These are phyloP conservation scores for Chrysoperla carnea DNA, from an alignment of 1,140 invertebrate species.

Conservation along the genomic window DNA sequence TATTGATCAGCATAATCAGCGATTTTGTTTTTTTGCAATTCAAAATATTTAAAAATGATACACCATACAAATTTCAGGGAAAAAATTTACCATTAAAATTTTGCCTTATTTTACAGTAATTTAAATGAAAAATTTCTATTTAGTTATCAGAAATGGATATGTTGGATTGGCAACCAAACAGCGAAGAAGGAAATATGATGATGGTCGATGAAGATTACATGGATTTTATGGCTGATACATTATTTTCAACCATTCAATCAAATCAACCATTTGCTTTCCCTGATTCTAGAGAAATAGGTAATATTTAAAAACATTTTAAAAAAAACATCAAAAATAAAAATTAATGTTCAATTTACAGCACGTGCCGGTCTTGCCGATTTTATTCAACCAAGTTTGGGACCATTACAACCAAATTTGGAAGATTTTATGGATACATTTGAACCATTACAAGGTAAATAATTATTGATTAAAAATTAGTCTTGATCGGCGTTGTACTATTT, in stretches of 20 bases:
- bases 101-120: no score
- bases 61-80: no score
- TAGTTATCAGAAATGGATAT: constrained; percentile 66
- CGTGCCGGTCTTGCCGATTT: constrained; percentile 73
- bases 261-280: constrained; percentile 92
- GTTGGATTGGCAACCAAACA: constrained; percentile 49
- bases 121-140: constrained; percentile 3
- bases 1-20: no score
- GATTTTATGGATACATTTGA: constrained; percentile 89
- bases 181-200: constrained; percentile 47
- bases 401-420: constrained; percentile 90
- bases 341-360: constrained; percentile 23
- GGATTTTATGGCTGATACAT: constrained; percentile 76
- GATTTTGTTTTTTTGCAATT: no score
- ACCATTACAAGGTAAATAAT: constrained; percentile 51
- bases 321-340: background rate
- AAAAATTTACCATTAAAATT: no score
- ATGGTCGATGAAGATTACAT: constrained; percentile 77
- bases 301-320: constrained; percentile 13
- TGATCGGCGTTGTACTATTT: no score
- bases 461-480: background rate
- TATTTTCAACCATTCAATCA: constrained; percentile 70
- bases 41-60: no score
- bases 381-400: constrained; percentile 93
- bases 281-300: constrained; percentile 90